Base-by-base conservation (phyloP, 2,113 vertebrate genomes). In the Semnornis frantzii region DNA sequence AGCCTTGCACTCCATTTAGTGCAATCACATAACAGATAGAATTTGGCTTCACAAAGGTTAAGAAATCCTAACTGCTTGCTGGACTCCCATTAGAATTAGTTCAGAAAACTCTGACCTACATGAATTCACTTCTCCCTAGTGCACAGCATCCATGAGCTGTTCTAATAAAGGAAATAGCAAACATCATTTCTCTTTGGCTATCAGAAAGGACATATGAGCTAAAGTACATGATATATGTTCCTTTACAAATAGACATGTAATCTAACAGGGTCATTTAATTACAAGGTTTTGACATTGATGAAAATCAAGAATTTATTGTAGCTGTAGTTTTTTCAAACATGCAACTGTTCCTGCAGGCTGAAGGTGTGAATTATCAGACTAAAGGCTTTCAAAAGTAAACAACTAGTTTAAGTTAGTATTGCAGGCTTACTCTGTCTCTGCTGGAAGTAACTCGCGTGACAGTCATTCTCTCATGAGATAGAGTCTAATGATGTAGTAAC, bases 231-330 rank as follows among this genome's bases (percentile, higher is more conserved):
- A 33, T 48, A 15, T 11, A 14, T 44, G 2, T 48, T 77, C 25
- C 3, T 54, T 82, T 69, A 60, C 10, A 3, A 52, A 33, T 4
- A 58, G 33, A 6, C 4, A 66, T 73, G 31, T 57, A 10, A 20
- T 76, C 27, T 59, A 62, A 57, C 2, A 48, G 8, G 6, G 8
- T 20, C 3, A 27, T 82, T 58, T 74, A 52, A 28, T 42, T 69
- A 75, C 46, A 5, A 4, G 0, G 0, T 15, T 84, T 80, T 87
- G 16, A 25, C 16, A 28, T 13, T 12, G 28, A 30, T 0, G 0
- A 77, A 52, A 73, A 30, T 2, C 0, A 65, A 69, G 5, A 25
- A 69, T 42, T 58, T 87, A 17, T 23, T 50, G 2, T 14, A 69
- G 9, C 17, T 3, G 0, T 6, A 74, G 12, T 16, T 81, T 93